phyloP scores from a whole-genome alignment of 2,113 vertebrate species.

The Axis porcinus region DNA sequence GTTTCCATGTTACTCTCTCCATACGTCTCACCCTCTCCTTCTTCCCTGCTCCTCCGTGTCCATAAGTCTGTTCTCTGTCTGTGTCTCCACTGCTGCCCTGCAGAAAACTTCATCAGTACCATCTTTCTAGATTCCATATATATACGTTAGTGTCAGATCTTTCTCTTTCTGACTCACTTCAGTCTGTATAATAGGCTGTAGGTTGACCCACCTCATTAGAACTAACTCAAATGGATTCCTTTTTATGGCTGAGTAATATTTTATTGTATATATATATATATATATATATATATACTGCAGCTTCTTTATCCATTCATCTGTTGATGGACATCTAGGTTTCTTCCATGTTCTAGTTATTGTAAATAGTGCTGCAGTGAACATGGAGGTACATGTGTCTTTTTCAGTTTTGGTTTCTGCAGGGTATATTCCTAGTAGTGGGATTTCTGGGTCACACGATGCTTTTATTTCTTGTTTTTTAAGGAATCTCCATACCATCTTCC shows the following conservation, averaged over 20 bases:
- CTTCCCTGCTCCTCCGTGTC: background rate
- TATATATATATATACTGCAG: background rate
- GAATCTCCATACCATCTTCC: background rate
- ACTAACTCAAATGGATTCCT: background rate
- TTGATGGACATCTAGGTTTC: background rate
- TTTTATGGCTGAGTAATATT: background rate
- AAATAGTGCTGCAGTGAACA: background rate
- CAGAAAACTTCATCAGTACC: background rate
- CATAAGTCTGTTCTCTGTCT: background rate
- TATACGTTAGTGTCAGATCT: background rate
- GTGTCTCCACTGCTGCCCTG: background rate
- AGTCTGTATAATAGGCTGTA: background rate
- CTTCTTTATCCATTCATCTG: background rate
- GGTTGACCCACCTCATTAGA: background rate
- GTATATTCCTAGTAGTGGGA: background rate
- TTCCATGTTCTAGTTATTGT: background rate
- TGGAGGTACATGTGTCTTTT: background rate
- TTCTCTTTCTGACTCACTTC: background rate
- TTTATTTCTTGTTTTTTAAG: background rate
- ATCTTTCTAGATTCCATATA: background rate
- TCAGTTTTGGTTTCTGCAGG: background rate
- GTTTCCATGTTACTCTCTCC: background rate
- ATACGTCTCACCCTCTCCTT: background rate
- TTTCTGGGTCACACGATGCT: background rate
- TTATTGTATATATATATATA: background rate